Conservation (phyloP, 1,140 invertebrate species). For the Artemia franciscana region DNA sequence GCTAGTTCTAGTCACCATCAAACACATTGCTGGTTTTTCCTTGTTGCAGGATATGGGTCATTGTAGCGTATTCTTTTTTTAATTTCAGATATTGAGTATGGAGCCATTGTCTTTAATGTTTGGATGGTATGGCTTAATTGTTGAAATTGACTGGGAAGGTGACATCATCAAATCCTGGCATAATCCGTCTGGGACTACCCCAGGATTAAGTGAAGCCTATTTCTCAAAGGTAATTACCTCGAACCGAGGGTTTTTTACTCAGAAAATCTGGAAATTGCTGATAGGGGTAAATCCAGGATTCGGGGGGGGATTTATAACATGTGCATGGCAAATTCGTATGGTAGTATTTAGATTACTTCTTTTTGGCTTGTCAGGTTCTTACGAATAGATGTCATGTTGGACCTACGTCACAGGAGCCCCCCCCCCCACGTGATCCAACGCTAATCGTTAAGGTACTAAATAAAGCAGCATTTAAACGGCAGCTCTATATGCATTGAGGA, state of each 20-base stretch:
- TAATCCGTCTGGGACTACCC: not conserved
- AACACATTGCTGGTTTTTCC: too few species aligned
- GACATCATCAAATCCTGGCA: conserved; percentile 35
- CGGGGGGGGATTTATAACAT: not conserved
- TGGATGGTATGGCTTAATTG: conserved; percentile 20
- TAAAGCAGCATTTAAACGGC: too few species aligned
- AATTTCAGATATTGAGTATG: not conserved
- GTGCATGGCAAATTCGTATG: not conserved
- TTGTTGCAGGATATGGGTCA: too few species aligned
- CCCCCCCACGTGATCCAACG: too few species aligned
- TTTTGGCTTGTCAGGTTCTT: not conserved
- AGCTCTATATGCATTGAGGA: too few species aligned
- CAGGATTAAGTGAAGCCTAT: not conserved
- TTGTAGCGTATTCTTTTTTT: not conserved
- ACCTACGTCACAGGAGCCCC: not conserved
- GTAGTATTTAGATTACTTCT: not conserved
- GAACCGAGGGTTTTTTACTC: not conserved
- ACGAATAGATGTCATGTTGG: not conserved
- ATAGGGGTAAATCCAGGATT: not conserved
- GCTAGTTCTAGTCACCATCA: too few species aligned
- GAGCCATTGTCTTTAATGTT: not conserved
- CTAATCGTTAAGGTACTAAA: too few species aligned
- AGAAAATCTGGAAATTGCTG: not conserved
- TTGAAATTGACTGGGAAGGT: conserved; percentile 37
- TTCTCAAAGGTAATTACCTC: not conserved